phyloP scores from a whole-genome alignment of 2,888 invertebrate genomes.

The Drosophila fulvimacula region DNA sequence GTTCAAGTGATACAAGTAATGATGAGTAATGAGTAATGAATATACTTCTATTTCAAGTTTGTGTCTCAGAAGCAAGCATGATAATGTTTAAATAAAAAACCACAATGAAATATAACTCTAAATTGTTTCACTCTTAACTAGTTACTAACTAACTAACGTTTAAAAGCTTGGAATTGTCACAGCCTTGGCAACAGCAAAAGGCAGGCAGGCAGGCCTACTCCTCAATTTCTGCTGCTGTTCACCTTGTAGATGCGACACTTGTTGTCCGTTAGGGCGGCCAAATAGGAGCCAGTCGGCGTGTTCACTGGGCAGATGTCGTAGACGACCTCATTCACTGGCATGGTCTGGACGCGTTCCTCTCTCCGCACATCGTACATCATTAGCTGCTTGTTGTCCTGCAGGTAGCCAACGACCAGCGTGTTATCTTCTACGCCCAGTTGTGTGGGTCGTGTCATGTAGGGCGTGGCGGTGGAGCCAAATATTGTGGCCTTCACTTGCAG shows the following conservation, averaged over 20 bases:
- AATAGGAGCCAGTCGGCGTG: slow-evolving; percentile 85
- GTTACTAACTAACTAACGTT: not conserved
- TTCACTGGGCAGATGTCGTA: slow-evolving; percentile 89
- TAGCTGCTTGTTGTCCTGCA: slow-evolving; percentile 89
- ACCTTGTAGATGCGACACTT: slow-evolving; percentile 89
- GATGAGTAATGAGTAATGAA: slow-evolving; percentile 11
- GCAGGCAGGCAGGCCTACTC: too few species aligned
- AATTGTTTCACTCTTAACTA: slow-evolving; percentile 11
- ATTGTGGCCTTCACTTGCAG: slow-evolving; percentile 88
- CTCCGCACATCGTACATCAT: slow-evolving; percentile 88
- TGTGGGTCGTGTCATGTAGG: slow-evolving; percentile 87
- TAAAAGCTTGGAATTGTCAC: slow-evolving; percentile 14
- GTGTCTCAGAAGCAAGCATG: slow-evolving; percentile 38
- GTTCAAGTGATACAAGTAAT: slow-evolving; percentile 52
- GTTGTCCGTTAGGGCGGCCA: slow-evolving; percentile 89
- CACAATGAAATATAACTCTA: slow-evolving; percentile 31
- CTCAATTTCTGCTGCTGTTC: slow-evolving; percentile 45
- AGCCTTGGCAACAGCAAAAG: slow-evolving; percentile 39
- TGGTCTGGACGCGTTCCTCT: slow-evolving; percentile 86
- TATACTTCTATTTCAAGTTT: slow-evolving; percentile 32
- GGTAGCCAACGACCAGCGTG: slow-evolving; percentile 89
- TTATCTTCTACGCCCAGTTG: slow-evolving; percentile 85
- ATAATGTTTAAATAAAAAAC: slow-evolving; percentile 58
- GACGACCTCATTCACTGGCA: slow-evolving; percentile 88
- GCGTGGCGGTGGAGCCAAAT: slow-evolving; percentile 88